Base-by-base conservation (phyloP, 2,888 invertebrate species). In the Metallyticus violacea region DNA sequence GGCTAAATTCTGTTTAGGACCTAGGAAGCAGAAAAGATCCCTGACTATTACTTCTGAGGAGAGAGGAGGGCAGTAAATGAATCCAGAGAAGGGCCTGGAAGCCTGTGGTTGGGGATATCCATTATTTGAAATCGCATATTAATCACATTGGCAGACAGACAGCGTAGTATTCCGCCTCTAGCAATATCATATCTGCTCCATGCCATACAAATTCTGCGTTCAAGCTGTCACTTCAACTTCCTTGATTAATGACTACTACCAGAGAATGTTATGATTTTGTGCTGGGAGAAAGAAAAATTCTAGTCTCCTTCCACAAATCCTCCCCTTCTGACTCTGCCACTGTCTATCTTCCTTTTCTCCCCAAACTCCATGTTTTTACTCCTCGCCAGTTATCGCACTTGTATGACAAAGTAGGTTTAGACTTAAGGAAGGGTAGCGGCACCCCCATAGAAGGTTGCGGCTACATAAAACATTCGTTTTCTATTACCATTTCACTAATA, bases 161-260 rank as follows among this genome's bases (percentile, higher is more conserved):
- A 27, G 26, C 27, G 79, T 79, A 15, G 83, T 26, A 26, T 62
- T 62, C 77, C 77, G 76, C 40, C 40, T 84, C 77, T 79, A n/a
- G 85, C 85, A 85, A 85, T 85, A 85, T 85, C 85, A 85, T 85
- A 85, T 85, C 85, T 85, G 85, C 80, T 81, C 40, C 28, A 28
- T 81, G 62, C 85, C 85, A 85, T 85, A 85, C 85, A 85, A 85
- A 85, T 85, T 81, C 81, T 81, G 29, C 81, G 81, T 81, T 77
- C 85, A 81, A 81, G 27, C 87, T 87, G 87, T 87, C 87, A 87
- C 87, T 85, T 78, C 80, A 83, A 26, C 76, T 40, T 78, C 29
- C 83, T 86, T 87, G 87, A 87, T 87, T 87, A 87, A 87, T 87
- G 87, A 79, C 87, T 81, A 87, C 85, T 81, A 87, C 85, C 82